phyloP scores from a whole-genome alignment of 2,888 invertebrate species.

The Drepanosiphum platanoidis region DNA sequence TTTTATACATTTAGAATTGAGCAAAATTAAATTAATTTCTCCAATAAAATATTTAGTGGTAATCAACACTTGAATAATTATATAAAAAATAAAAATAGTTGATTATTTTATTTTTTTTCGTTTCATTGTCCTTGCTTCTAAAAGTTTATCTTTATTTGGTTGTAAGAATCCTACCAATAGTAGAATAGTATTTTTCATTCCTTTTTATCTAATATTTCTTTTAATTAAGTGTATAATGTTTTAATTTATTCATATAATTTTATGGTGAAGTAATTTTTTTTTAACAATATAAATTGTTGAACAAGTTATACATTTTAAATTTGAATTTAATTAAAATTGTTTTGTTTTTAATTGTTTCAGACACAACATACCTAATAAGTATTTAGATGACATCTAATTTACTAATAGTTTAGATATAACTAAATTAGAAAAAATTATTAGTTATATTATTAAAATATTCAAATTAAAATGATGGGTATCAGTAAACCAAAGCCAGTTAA shows the following conservation, averaged over 20 bases:
- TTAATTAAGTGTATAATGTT: no score
- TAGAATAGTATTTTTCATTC: not conserved
- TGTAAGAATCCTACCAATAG: no score
- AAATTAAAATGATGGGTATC: slow-evolving; percentile 44
- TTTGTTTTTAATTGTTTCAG: slow-evolving; percentile 61
- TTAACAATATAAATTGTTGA: not conserved
- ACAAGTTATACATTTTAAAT: not conserved
- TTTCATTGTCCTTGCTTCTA: not conserved
- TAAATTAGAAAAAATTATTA: slow-evolving; percentile 43
- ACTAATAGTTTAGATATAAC: slow-evolving; percentile 43
- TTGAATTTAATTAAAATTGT: slow-evolving; percentile 26
- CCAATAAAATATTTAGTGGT: not conserved
- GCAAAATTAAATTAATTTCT: not conserved
- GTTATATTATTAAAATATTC: slow-evolving; percentile 8
- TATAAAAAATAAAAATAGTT: not conserved
- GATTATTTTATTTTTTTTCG: not conserved
- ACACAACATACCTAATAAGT: slow-evolving; percentile 50
- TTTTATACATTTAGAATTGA: not conserved
- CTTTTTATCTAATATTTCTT: not conserved
- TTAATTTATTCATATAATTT: slow-evolving; percentile 5
- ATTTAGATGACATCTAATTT: slow-evolving; percentile 34
- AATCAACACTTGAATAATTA: not conserved
- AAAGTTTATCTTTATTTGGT: no score
- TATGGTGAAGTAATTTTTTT: slow-evolving; percentile 17
- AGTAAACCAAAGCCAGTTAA: slow-evolving; percentile 53